Conservation (phyloP, 1,140 invertebrate species). For the Meloidogyne exigua region DNA sequence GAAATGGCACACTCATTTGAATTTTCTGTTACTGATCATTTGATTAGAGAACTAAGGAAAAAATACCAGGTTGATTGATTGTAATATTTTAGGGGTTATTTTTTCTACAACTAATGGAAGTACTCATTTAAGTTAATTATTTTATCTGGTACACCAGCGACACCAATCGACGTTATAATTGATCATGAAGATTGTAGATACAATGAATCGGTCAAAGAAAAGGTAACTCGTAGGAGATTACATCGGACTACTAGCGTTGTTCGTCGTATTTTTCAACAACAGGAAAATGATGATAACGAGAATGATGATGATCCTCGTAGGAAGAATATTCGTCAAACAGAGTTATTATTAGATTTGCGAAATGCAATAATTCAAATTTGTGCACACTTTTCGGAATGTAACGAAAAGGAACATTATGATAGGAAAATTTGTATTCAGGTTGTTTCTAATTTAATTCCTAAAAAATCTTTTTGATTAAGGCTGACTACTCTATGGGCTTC, state of each 20-base stretch:
- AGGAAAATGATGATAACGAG: constrained; percentile 8
- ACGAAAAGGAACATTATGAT: constrained; percentile 42
- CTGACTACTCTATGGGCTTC: constrained; percentile 35
- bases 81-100: too few species aligned
- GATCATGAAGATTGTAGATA: constrained; percentile 67
- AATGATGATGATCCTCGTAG: constrained; percentile 71
- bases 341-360: constrained; percentile 82
- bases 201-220: constrained; percentile 79
- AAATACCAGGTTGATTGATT: constrained; percentile 56
- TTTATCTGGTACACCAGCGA: constrained; percentile 82
- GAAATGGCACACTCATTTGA: constrained; percentile 66
- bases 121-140: constrained; percentile 78
- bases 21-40: constrained; percentile 56
- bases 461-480: constrained; percentile 18
- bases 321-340: constrained; percentile 94
- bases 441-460: neutral
- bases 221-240: constrained; percentile 71
- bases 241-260: constrained; percentile 85
- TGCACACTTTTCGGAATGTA: constrained; percentile 75
- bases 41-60: constrained; percentile 53
- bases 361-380: constrained; percentile 87
- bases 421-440: constrained; percentile 50
- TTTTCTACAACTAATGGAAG: constrained; percentile 64
- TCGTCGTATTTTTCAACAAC: constrained; percentile 72
- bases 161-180: constrained; percentile 15